Percentiles rank a stretch among this genome's conserved stretches.
These are phyloP conservation scores for Ferdinandea cuprea DNA, from an alignment of 2,888 invertebrate genomes.

Conservation along the genomic window DNA sequence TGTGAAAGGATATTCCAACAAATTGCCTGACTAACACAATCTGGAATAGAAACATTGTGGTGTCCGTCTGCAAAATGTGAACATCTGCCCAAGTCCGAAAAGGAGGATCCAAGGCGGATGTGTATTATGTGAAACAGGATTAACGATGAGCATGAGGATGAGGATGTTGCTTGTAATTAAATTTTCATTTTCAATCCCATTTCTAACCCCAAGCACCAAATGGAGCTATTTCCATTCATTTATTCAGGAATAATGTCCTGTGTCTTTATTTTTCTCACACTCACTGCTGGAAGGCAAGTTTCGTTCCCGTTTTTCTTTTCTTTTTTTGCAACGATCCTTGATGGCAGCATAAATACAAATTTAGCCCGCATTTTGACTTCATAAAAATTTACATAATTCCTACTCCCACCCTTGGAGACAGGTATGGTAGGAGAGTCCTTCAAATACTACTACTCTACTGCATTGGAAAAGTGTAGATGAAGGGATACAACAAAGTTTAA, in stretches of 20 bases:
- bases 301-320: too few species aligned
- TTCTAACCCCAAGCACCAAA: constrained; percentile 13
- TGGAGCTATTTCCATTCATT: constrained; percentile 55
- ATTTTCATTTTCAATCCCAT: constrained; percentile 67
- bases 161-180: constrained; percentile 53
- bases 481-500: not conserved
- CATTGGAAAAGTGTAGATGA: not conserved
- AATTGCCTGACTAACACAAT: constrained; percentile 6
- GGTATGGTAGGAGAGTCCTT: not conserved
- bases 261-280: constrained; percentile 7
- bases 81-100: constrained; percentile 18
- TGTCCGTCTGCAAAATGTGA: constrained; percentile 3
- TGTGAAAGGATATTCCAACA: not conserved
- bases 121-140: too few species aligned
- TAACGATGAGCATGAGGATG: too few species aligned
- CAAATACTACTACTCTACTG: constrained; percentile 5
- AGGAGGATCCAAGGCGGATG: not conserved
- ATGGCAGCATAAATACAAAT: constrained; percentile 63
- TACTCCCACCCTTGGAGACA: not conserved
- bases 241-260: constrained; percentile 59
- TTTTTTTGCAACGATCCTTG: constrained; percentile 44
- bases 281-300: constrained; percentile 22
- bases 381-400: constrained; percentile 70
- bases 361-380: constrained; percentile 63
- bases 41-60: not conserved